These are phyloP conservation scores for Melanotaenia pygmaea DNA, from an alignment of 2,797 vertebrate genomes.

Conservation along the genomic window DNA sequence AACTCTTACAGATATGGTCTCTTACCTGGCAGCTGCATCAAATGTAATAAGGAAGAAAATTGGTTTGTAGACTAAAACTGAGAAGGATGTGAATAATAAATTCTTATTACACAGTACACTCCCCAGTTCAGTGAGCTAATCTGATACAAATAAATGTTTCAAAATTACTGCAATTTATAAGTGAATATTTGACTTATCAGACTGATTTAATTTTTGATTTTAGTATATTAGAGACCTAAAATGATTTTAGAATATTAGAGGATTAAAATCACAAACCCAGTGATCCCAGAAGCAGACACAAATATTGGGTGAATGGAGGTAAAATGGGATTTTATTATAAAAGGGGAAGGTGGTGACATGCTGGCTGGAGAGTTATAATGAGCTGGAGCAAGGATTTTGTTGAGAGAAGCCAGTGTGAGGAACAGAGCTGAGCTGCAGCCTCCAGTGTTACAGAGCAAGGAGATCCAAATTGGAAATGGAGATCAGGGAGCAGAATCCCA, in stretches of 20 bases:
- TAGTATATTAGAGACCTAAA: neutral
- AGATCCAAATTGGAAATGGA: neutral
- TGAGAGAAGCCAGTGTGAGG: neutral
- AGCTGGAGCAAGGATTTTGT: neutral
- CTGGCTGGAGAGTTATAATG: neutral
- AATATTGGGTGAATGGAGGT: neutral
- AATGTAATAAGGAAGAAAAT: conserved; percentile 30
- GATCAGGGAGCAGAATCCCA: neutral
- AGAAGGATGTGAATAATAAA: conserved; percentile 30
- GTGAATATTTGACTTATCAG: neutral
- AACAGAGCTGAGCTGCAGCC: neutral
- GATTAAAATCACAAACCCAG: neutral
- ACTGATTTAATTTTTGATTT: neutral
- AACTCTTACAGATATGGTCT: conserved; percentile 45
- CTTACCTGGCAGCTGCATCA: conserved; percentile 43
- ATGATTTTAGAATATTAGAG: neutral
- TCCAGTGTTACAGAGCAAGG: neutral
- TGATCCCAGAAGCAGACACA: too few species aligned
- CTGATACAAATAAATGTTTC: conserved; percentile 14
- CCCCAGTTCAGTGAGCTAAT: conserved; percentile 14
- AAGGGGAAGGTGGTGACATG: neutral
- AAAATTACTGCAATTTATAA: neutral
- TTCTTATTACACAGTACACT: neutral
- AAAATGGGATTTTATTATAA: neutral
- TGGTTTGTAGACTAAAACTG: conserved; percentile 34